phyloP scores from a whole-genome alignment of 2,888 invertebrate species.

The Diloba caeruleocephala region DNA sequence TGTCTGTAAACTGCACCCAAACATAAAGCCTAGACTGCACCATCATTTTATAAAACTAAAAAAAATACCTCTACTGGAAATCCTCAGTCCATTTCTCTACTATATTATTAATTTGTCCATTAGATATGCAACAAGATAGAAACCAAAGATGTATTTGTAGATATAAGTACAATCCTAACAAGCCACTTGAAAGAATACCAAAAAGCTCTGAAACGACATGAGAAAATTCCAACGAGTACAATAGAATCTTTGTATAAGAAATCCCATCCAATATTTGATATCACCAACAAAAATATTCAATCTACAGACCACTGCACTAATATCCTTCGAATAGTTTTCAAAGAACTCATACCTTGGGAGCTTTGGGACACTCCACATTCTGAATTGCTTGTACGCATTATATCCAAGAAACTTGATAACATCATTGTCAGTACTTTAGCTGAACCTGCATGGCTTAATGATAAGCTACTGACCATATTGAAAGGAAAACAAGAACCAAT shows the following conservation, averaged over 20 bases:
- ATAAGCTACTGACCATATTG: constrained; percentile 72
- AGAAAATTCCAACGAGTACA: constrained; percentile 76
- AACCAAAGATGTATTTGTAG: constrained; percentile 80
- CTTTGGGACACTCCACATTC: constrained; percentile 91
- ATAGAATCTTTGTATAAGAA: constrained; percentile 87
- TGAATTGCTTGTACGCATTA: constrained; percentile 89
- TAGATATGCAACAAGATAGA: constrained; percentile 85
- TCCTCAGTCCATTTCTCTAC: no score
- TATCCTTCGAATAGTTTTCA: constrained; percentile 88
- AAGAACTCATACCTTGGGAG: constrained; percentile 91
- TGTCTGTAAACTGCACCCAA: no score
- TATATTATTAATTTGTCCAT: constrained; percentile 10
- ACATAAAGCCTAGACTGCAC: no score
- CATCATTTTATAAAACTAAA: no score
- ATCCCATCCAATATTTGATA: constrained; percentile 70
- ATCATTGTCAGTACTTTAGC: constrained; percentile 84
- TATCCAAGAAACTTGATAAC: constrained; percentile 88
- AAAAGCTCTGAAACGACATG: constrained; percentile 89
- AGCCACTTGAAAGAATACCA: constrained; percentile 91
- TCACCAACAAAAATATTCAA: constrained; percentile 68
- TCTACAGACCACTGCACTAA: constrained; percentile 89
- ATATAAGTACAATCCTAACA: constrained; percentile 86
- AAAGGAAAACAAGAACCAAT: constrained; percentile 54
- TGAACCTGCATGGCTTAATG: constrained; percentile 86
- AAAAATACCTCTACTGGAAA: no score